Evolutionary conservation across 2,797 vertebrate species (phyloP).

Genomic region (Orientallactaga sibirica): DNA sequence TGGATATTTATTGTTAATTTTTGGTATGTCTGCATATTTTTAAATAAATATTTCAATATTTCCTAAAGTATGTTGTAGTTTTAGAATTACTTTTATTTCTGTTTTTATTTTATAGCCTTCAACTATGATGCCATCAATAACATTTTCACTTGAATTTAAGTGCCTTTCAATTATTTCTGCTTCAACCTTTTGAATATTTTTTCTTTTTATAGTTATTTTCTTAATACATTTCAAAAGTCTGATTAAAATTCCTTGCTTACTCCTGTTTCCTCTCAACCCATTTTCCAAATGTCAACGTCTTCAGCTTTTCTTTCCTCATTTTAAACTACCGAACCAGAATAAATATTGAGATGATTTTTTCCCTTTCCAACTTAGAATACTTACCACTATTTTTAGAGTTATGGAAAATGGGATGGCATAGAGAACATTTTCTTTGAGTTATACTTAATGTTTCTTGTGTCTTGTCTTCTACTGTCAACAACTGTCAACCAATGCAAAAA

Average conservation of each 20-base stretch:
- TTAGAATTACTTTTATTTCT: slow-evolving; percentile 66
- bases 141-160: slow-evolving; percentile 68
- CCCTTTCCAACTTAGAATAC: neutral
- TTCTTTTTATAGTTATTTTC: slow-evolving; percentile 52
- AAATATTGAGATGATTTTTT: slow-evolving; percentile 53
- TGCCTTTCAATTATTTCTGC: slow-evolving; percentile 63
- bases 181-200: slow-evolving; percentile 49
- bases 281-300: slow-evolving; percentile 65
- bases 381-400: slow-evolving; percentile 44
- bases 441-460: neutral
- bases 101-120: slow-evolving; percentile 55
- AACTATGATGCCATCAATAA: slow-evolving; percentile 49
- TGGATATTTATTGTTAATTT: slow-evolving; percentile 40
- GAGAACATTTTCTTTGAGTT: slow-evolving; percentile 10
- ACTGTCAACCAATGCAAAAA: neutral
- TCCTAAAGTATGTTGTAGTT: slow-evolving; percentile 47
- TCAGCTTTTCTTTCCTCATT: slow-evolving; percentile 67
- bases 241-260: slow-evolving; percentile 64
- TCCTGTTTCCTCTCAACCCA: slow-evolving; percentile 48
- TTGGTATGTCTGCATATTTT: slow-evolving; percentile 56
- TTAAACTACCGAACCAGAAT: slow-evolving; percentile 32
- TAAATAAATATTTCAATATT: slow-evolving; percentile 50
- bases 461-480: slow-evolving; percentile 6
- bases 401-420: neutral
- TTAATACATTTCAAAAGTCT: neutral